Evolutionary conservation across 2,888 invertebrate species (phyloP).

Genomic region (Pyralis farinalis): DNA sequence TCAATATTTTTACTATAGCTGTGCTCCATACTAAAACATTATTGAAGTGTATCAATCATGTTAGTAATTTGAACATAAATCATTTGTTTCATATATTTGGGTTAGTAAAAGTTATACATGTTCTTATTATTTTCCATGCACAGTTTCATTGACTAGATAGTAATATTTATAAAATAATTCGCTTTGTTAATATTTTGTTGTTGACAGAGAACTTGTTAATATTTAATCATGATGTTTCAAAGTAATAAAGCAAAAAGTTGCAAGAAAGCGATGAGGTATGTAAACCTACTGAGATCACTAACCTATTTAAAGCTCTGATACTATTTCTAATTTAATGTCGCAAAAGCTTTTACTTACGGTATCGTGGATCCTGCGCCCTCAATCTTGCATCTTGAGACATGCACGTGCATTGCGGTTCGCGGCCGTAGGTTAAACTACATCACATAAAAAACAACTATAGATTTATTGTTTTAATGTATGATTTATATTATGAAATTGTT

Average conservation of each 20-base stretch:
- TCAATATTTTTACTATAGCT: neutral
- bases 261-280: neutral
- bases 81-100: too few relatives aligned
- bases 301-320: neutral
- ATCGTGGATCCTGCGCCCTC: conserved; percentile 91
- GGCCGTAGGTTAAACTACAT: conserved; percentile 68
- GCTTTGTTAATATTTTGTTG: too few relatives aligned
- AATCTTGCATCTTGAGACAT: conserved; percentile 96
- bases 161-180: too few relatives aligned
- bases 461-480: neutral
- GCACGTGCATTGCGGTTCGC: conserved; percentile 96
- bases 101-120: too few relatives aligned
- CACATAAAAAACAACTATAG: conserved; percentile 13
- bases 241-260: conserved; percentile 5
- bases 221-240: conserved; percentile 4
- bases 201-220: neutral
- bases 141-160: too few relatives aligned
- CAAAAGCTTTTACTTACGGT: conserved; percentile 71
- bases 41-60: too few relatives aligned
- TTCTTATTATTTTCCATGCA: too few relatives aligned
- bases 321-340: neutral
- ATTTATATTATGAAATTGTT: conserved; percentile 1
- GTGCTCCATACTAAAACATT: too few relatives aligned
- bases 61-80: too few relatives aligned
- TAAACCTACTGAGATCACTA: neutral